Evolutionary conservation across 1,140 invertebrate genomes (phyloP).

Genomic region (Bemisia tabaci): DNA sequence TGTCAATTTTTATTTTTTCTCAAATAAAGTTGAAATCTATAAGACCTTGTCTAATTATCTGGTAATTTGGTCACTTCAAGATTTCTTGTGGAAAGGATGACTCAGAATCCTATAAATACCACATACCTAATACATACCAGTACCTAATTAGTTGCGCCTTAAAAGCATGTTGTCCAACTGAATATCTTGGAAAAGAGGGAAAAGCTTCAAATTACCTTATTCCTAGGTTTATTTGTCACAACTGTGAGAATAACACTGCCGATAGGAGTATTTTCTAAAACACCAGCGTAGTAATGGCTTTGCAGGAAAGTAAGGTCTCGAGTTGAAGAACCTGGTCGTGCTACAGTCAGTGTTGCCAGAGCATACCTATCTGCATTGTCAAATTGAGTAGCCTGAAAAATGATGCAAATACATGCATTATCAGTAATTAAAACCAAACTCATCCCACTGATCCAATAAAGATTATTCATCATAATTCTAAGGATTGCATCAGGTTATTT

Average conservation of each 20-base stretch:
- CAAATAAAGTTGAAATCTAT: not conserved
- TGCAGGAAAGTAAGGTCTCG: constrained; percentile 49
- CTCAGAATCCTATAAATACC: no score
- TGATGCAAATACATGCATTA: not conserved
- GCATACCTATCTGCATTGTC: constrained; percentile 81
- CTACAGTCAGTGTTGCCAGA: constrained; percentile 60
- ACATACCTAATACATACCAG: no score
- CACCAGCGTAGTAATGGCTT: constrained; percentile 50
- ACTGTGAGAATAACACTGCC: constrained; percentile 52
- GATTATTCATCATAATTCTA: no score
- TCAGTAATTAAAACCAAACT: no score
- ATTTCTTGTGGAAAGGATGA: no score
- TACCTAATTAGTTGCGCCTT: no score
- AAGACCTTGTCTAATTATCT: not conserved
- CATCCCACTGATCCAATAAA: no score
- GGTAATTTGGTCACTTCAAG: no score
- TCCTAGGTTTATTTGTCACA: constrained; percentile 42
- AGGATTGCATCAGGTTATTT: no score
- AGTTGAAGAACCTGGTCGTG: constrained; percentile 33
- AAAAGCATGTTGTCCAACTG: no score
- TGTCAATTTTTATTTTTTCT: constrained; percentile 6
- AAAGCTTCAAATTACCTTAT: no score
- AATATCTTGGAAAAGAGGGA: no score
- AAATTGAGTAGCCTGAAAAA: constrained; percentile 58
- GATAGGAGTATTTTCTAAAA: constrained; percentile 58